phyloP scores from a whole-genome alignment of 2,113 vertebrate species.

The Oceanites oceanicus region DNA sequence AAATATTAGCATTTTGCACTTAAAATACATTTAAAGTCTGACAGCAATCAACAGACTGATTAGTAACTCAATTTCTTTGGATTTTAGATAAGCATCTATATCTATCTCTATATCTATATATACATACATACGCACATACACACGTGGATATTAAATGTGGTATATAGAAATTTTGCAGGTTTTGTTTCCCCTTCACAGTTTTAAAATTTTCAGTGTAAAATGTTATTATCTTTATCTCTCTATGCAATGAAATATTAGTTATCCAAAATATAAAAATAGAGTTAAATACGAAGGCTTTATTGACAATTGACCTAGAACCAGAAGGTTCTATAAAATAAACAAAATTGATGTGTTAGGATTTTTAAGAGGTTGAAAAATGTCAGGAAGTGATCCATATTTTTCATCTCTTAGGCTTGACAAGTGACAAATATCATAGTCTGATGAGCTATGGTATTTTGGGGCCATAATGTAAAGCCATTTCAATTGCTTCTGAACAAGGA shows the following conservation, averaged over 20 bases:
- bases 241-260: not conserved
- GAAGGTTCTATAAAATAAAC: not conserved
- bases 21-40: conserved; percentile 15
- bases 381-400: not conserved
- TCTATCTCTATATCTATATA: too few relatives aligned
- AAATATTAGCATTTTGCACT: conserved; percentile 24
- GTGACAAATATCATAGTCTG: not conserved
- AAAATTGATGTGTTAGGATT: not conserved
- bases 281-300: not conserved
- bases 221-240: not conserved
- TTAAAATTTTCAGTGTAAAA: not conserved
- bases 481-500: not conserved
- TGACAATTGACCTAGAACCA: not conserved
- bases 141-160: not conserved
- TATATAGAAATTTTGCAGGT: not conserved
- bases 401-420: not conserved
- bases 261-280: not conserved
- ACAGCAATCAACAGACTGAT: conserved; percentile 13
- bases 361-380: conserved; percentile 20
- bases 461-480: not conserved
- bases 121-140: not conserved
- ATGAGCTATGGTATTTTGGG: not conserved
- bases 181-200: not conserved
- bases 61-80: not conserved
- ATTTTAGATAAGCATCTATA: conserved; percentile 16